phyloP scores from a whole-genome alignment of 2,113 vertebrate genomes.

The Haplochromis burtoni region DNA sequence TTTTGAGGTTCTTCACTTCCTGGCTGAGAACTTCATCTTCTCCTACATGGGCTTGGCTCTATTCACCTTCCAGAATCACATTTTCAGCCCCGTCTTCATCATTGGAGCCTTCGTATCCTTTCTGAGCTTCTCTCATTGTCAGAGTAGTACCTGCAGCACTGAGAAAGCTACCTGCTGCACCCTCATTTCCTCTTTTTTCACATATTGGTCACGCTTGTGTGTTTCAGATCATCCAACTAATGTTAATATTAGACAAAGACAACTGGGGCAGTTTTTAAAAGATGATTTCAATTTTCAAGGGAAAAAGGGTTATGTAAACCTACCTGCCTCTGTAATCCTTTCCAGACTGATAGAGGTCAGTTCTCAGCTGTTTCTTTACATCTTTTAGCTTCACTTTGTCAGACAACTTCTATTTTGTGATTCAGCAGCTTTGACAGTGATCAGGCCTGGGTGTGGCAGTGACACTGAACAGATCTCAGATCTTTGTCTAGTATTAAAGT shows the following conservation, averaged over 20 bases:
- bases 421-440: not conserved
- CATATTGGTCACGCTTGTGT: not conserved
- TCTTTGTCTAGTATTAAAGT: not conserved
- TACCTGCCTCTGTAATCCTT: not conserved
- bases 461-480: not conserved
- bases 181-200: not conserved
- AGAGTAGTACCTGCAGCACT: not conserved
- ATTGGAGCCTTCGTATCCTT: slow-evolving; percentile 96
- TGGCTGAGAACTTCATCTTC: slow-evolving; percentile 98
- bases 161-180: not conserved
- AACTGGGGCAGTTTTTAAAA: not conserved
- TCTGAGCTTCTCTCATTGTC: not conserved
- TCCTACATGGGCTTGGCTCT: slow-evolving; percentile 96
- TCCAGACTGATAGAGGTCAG: not conserved
- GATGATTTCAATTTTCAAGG: not conserved
- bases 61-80: slow-evolving; percentile 97
- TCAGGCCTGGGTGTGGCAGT: not conserved
- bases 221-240: not conserved
- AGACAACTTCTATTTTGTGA: not conserved
- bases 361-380: not conserved
- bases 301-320: not conserved
- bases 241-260: not conserved
- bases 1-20: slow-evolving; percentile 92
- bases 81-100: slow-evolving; percentile 94
- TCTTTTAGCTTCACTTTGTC: not conserved